These are phyloP conservation scores for Pseudopleuronectes americanus DNA, from an alignment of 2,797 vertebrate species.

Conservation along the genomic window DNA sequence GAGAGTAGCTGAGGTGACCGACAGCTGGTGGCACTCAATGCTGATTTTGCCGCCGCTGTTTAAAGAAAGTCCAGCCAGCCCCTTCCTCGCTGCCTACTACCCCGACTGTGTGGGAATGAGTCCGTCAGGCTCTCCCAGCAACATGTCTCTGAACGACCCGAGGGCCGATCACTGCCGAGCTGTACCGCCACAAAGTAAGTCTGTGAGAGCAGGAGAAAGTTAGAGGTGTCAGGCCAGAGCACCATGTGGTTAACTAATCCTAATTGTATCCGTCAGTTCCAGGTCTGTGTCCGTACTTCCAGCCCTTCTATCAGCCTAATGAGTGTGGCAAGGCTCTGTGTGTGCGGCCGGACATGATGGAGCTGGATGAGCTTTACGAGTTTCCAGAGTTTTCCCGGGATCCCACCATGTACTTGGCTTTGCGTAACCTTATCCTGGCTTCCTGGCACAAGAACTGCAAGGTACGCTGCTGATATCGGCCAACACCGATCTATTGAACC, in stretches of 20 bases:
- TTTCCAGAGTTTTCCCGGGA: constrained; percentile 98
- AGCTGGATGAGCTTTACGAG: constrained; percentile 97
- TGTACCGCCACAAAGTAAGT: constrained; percentile 85
- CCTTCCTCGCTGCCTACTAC: constrained; percentile 94
- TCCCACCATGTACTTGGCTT: constrained; percentile 96
- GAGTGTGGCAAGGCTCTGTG: constrained; percentile 98
- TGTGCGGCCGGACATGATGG: constrained; percentile 98
- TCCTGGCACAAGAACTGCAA: constrained; percentile 94
- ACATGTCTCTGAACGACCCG: constrained; percentile 77
- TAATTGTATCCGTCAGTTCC: constrained; percentile 74
- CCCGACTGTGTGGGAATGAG: constrained; percentile 99
- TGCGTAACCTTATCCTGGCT: constrained; percentile 95
- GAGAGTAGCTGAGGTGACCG: constrained; percentile 95
- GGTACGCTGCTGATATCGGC: constrained; percentile 71
- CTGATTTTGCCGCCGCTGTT: constrained; percentile 95
- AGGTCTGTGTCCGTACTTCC: constrained; percentile 94
- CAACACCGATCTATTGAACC: background rate
- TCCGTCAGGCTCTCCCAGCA: constrained; percentile 90
- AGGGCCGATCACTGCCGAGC: constrained; percentile 87
- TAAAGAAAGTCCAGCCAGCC: constrained; percentile 94
- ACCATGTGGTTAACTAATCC: background rate
- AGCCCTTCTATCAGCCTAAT: constrained; percentile 98
- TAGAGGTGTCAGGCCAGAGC: background rate
- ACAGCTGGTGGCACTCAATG: constrained; percentile 98
- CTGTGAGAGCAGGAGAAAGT: background rate